Conservation (phyloP, 2,797 vertebrate species). For the Orestias chungarensis region DNA sequence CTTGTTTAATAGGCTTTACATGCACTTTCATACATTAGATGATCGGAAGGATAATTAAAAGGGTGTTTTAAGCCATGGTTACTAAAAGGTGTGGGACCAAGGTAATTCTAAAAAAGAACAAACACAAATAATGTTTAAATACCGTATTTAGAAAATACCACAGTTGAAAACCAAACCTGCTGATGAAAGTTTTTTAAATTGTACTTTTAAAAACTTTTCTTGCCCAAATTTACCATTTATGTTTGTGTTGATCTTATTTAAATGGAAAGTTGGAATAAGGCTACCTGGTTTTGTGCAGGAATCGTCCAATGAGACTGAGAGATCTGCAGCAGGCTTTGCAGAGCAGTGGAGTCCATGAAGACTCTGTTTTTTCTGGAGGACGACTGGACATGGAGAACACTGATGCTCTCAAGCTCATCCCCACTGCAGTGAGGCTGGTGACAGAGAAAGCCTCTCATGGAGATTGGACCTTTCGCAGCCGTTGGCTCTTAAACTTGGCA, state of each 20-base stretch:
- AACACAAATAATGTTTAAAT: too few species aligned
- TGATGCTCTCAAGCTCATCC: constrained; percentile 83
- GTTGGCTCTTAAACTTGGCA: constrained; percentile 88
- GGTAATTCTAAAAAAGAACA: too few species aligned
- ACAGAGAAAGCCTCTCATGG: constrained; percentile 90
- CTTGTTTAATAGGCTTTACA: background rate
- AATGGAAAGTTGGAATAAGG: background rate
- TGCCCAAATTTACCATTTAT: too few species aligned
- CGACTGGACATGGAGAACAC: constrained; percentile 74
- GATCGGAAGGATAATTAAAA: too few species aligned
- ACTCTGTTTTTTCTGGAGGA: constrained; percentile 78
- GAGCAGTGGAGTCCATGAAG: constrained; percentile 80
- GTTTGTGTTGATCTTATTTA: background rate
- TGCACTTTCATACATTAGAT: background rate
- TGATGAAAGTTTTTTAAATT: background rate
- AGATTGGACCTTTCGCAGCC: constrained; percentile 92
- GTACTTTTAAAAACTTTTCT: background rate
- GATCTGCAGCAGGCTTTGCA: constrained; percentile 88
- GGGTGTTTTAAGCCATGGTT: too few species aligned
- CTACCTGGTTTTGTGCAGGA: constrained; percentile 73
- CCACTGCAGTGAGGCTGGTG: constrained; percentile 86
- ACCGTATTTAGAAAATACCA: background rate
- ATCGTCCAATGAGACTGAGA: constrained; percentile 85
- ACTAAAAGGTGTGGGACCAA: too few species aligned
- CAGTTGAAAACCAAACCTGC: background rate